Evolutionary conservation across 2,113 vertebrate genomes (phyloP).

Genomic region (Tragulus kanchil): DNA sequence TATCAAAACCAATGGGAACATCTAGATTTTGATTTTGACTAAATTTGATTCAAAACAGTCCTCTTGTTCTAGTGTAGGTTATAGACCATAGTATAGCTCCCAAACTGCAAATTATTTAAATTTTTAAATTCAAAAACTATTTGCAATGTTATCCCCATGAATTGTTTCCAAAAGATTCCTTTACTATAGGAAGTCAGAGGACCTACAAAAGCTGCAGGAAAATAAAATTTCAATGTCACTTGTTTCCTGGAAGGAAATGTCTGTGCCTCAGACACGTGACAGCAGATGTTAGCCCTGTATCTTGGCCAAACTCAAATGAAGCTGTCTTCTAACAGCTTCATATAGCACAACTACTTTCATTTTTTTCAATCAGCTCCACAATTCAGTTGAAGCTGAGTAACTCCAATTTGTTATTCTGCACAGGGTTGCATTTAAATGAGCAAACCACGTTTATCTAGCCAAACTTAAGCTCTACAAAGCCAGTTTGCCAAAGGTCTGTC

Average conservation of each 20-base stretch:
- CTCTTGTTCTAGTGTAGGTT: not conserved
- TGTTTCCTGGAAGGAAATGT: conserved; percentile 61
- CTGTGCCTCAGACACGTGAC: not conserved
- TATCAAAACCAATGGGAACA: not conserved
- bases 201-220: not conserved
- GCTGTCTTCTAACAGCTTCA: conserved; percentile 44
- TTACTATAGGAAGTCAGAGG: not conserved
- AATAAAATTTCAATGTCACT: conserved; percentile 33
- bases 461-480: not conserved
- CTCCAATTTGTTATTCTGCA: not conserved
- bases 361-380: not conserved
- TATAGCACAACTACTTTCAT: not conserved
- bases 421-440: conserved; percentile 1
- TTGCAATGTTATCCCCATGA: not conserved
- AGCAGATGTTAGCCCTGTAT: conserved; percentile 48
- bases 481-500: not conserved
- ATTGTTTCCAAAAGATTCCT: conserved; percentile 31
- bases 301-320: conserved; percentile 57
- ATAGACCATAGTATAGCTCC: not conserved
- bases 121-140: not conserved
- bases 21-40: conserved; percentile 27
- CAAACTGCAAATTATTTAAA: not conserved
- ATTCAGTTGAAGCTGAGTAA: conserved; percentile 19
- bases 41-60: conserved; percentile 12
- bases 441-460: not conserved